Base-by-base conservation (phyloP, 30 jellyfish, hydroid and myxozoan genomes). In the Turritopsis dohrnii region DNA sequence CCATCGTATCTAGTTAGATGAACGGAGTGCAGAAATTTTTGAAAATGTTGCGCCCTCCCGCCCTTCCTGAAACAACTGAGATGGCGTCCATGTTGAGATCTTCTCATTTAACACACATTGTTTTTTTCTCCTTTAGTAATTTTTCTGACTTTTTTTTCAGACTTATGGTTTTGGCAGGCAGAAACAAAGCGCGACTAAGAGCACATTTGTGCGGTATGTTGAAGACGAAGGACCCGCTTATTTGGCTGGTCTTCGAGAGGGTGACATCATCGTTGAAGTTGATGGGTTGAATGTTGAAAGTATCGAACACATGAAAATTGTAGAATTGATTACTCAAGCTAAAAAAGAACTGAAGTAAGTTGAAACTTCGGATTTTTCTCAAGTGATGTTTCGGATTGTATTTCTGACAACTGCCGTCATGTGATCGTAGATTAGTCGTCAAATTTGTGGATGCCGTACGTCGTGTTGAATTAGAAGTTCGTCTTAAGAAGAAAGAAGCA, bases 181-280 rank as follows among this genome's bases (percentile, higher is more conserved):
- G 41, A 81, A 84, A 16, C 91, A 89, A 9, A 90, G 71, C 1
- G 86, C 81, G 17, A 88, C 85, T 16, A 81, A 28, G 8, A 72
- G 83, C 71, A 90, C 97, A 4, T 85, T 90, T 79, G 97, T 90
- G 8, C 97, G 97, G 18, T 84, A 86, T 71, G 97, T 90, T 0
- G 97, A 90, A 84, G 97, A 90, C 5, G 97, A 90, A 79, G 97
- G 97, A 3, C 93, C 97, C 3, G 97, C 97, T 16, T 90, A 90
- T 79, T 76, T 83, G 85, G 91, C 97, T 21, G 97, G 97, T 17
- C 84, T 90, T 16, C 92, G 97, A 27, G 92, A 85, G 79, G 97
- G 97, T 75, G 97, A 90, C 86, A 89, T 86, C 88, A 84, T 90
- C 21, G 93, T 90, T 16, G 97, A 90, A 75, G 88, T 90, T 9